These are phyloP conservation scores for Helicolenus hilgendorfi DNA, from an alignment of 2,797 vertebrate genomes.

Conservation along the genomic window DNA sequence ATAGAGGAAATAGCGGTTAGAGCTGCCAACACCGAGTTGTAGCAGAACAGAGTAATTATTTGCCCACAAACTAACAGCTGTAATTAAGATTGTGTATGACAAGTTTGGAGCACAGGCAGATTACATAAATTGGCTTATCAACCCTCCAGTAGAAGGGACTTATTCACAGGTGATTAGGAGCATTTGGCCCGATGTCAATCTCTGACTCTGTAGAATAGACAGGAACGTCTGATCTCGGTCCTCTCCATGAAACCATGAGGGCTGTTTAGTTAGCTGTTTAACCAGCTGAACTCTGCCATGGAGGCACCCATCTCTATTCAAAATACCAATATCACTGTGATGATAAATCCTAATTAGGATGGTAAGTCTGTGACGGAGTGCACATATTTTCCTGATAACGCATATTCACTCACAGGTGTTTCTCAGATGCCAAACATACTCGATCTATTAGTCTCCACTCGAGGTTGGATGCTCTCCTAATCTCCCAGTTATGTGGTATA, in stretches of 20 bases:
- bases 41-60: neutral
- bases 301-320: conserved; percentile 4
- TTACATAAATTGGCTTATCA: conserved; percentile 61
- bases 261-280: neutral
- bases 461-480: conserved; percentile 33
- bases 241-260: conserved; percentile 14
- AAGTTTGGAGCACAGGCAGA: conserved; percentile 12
- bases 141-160: conserved; percentile 6
- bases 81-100: conserved; percentile 38
- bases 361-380: neutral
- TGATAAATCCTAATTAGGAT: neutral
- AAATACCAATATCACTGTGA: neutral
- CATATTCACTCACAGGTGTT: conserved; percentile 17
- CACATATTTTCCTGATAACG: neutral
- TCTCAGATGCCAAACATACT: conserved; percentile 48
- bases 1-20: neutral
- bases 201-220: conserved; percentile 2
- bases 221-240: conserved; percentile 36
- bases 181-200: conserved; percentile 43
- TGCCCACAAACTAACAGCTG: conserved; percentile 10
- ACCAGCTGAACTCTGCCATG: neutral
- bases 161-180: conserved; percentile 50
- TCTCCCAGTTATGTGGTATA: conserved; percentile 40
- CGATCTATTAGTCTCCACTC: conserved; percentile 16
- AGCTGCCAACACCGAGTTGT: neutral